These are phyloP conservation scores for Pardosa pseudoannulata DNA, from an alignment of 2,888 invertebrate genomes.

Conservation along the genomic window DNA sequence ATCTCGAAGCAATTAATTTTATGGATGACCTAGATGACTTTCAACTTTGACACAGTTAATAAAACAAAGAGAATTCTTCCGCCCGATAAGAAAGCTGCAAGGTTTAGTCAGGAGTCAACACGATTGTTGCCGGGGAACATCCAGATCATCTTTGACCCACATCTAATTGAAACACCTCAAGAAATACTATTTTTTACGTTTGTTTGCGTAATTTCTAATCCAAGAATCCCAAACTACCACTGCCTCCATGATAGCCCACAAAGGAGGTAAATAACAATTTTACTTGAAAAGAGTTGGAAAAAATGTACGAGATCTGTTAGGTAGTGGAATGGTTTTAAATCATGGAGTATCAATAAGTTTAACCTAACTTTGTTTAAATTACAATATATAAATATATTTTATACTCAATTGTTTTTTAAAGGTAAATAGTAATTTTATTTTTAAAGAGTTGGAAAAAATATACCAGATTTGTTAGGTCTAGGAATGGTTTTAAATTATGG, in stretches of 20 bases:
- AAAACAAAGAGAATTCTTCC: background rate
- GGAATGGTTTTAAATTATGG: too few relatives aligned
- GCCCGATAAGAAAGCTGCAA: conserved; percentile 9
- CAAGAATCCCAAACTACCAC: background rate
- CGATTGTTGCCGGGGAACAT: conserved; percentile 25
- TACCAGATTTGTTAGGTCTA: too few relatives aligned
- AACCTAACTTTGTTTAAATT: too few relatives aligned
- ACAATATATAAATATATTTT: too few relatives aligned
- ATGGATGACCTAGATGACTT: background rate
- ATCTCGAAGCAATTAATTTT: background rate
- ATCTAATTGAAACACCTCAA: conserved; percentile 47
- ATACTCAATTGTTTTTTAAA: too few relatives aligned
- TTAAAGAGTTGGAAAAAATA: too few relatives aligned
- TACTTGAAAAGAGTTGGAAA: too few relatives aligned
- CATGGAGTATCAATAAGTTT: too few relatives aligned
- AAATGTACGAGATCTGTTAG: too few relatives aligned
- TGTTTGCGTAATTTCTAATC: conserved; percentile 29
- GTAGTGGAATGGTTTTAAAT: too few relatives aligned
- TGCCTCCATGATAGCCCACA: conserved; percentile 36
- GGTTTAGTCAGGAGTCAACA: conserved; percentile 24
- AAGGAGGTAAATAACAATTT: too few relatives aligned
- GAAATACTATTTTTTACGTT: background rate
- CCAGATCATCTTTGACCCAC: conserved; percentile 47
- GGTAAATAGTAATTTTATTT: too few relatives aligned
- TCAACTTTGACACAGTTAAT: background rate